Evolutionary conservation across 2,888 invertebrate genomes (phyloP), one percentile per base, ranked within the genome.

Genomic region (Troides helena): DNA sequence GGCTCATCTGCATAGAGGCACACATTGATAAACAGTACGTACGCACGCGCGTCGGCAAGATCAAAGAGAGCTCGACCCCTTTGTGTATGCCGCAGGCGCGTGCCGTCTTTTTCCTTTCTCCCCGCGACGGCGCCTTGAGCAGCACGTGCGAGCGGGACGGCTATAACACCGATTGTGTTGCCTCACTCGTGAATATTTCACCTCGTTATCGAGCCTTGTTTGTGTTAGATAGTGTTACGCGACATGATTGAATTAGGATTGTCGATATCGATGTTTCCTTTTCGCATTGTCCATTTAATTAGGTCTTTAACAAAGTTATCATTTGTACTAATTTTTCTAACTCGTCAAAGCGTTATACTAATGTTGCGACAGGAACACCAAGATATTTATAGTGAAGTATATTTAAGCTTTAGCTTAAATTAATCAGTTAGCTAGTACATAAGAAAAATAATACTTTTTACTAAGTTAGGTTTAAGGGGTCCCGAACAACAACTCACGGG

Each of bases 201-300:
- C 92, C 92, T 92, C 92, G 92, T 92, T 92, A 92, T 91, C 92
- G 89, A 86, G 89, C 87, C 89, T 91, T 92, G 92, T 92, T 92
- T 92, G 91, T 89, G 91, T 91, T 92, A 88, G 90, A 83, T 86
- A 89, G 91, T 82, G 91, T 78, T 84, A 70, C 69, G 70, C 72
- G 70, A 73, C 70, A 72, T 80, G 79, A 82, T 81, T 76, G 81
- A 81, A 80, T 81, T 84, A 80, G 74, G 75, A 77, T 77, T 76
- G 77, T 84, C 83, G 84, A 85, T 88, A 78, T 87, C 85, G 85
- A 87, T 84, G 72, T 68, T 74, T 72, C 62, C 60, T 25, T 70
- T 70, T 69, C 63, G 64, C 66, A 56, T 67, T 61, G 59, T 60
- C 72, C 72, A 74, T 39, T 39, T 39, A 23, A 62, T 64, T 65